These are phyloP conservation scores for Chinchilla lanigera DNA, from an alignment of 2,113 vertebrate species.

Conservation along the genomic window DNA sequence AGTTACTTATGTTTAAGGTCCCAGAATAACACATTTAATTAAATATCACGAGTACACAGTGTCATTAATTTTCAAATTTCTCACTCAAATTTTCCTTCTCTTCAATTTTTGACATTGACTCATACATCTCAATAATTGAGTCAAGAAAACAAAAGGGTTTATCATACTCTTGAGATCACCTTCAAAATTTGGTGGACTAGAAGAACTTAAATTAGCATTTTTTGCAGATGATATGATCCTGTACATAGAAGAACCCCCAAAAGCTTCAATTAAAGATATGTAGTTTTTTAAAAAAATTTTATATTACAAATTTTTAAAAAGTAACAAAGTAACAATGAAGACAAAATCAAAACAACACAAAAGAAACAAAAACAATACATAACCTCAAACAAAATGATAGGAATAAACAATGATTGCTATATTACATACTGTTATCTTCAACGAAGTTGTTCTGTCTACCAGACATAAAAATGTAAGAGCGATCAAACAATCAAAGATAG, in stretches of 20 bases:
- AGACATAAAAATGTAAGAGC: too few species aligned
- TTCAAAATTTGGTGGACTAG: not conserved
- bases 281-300: not conserved
- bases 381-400: too few species aligned
- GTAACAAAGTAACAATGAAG: too few species aligned
- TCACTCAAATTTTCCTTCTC: not conserved
- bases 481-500: too few species aligned
- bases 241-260: not conserved
- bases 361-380: too few species aligned
- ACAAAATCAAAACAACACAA: too few species aligned
- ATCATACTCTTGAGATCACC: not conserved
- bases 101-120: not conserved
- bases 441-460: too few species aligned
- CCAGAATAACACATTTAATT: not conserved
- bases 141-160: accelerated
- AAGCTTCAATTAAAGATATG: not conserved
- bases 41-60: not conserved
- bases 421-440: too few species aligned
- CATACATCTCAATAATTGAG: not conserved
- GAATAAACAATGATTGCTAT: too few species aligned
- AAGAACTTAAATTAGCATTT: not conserved
- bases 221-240: not conserved
- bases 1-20: not conserved
- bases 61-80: not conserved
- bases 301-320: too few species aligned